A percentile compares a stretch with the other conserved stretches of the same genome.
phyloP scores from a whole-genome alignment of 2,113 vertebrate species.

The Rousettus leschenaultii region DNA sequence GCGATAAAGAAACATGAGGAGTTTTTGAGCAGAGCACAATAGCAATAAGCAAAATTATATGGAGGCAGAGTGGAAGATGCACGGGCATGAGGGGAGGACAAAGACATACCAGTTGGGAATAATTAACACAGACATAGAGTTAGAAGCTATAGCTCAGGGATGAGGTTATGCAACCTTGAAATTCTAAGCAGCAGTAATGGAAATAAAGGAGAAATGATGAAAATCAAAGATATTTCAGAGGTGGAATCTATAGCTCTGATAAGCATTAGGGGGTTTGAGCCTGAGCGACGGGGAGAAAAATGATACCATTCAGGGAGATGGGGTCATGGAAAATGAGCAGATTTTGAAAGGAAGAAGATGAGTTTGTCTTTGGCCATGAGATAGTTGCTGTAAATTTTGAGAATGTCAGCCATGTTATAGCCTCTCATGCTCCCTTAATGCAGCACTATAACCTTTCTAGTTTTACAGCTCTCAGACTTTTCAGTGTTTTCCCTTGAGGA shows the following conservation, averaged over 20 bases:
- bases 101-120: neutral
- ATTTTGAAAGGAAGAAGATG: neutral
- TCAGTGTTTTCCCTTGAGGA: neutral
- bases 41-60: neutral
- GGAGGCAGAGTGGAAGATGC: neutral
- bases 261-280: neutral
- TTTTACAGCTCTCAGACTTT: neutral
- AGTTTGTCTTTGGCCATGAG: neutral
- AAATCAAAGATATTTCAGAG: neutral
- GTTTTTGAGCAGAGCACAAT: neutral
- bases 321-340: neutral
- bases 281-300: neutral
- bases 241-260: neutral
- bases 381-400: neutral
- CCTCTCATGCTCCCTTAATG: neutral
- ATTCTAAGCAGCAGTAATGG: neutral
- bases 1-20: neutral
- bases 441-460: neutral
- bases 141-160: neutral
- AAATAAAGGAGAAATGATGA: constrained; percentile 9
- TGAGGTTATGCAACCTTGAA: neutral
- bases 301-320: neutral
- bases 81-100: neutral
- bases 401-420: neutral
- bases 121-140: neutral